Percentiles rank a stretch among this genome's conserved stretches.
Conservation (phyloP, 2,888 invertebrate species). For the Fissipunctia ypsillon region DNA sequence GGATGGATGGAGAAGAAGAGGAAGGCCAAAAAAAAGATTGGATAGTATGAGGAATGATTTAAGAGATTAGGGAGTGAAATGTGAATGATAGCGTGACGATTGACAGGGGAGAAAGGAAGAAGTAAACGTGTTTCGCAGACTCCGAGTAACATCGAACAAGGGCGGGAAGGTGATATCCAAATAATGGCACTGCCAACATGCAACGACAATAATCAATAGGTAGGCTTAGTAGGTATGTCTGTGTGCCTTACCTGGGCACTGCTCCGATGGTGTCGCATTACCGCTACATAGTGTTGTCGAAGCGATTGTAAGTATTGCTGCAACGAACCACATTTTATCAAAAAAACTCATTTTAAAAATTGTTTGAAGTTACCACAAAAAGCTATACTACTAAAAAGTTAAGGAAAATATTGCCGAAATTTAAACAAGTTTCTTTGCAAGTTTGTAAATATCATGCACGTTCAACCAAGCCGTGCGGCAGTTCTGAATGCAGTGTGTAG, state of each 20-base stretch:
- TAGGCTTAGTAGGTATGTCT: not conserved
- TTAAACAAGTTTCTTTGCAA: conserved; percentile 1
- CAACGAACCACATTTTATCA: conserved; percentile 24
- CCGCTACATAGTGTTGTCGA: conserved; percentile 38
- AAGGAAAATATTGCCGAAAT: not conserved
- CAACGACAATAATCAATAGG: not conserved
- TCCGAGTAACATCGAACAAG: not conserved
- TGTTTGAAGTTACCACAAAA: not conserved
- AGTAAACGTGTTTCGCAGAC: not conserved
- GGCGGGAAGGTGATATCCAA: not conserved
- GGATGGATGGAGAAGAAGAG: no score
- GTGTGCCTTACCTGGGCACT: conserved; percentile 71
- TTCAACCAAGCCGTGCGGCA: not conserved
- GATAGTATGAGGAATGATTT: not conserved
- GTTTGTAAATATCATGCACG: not conserved
- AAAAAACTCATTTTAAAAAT: conserved; percentile 3
- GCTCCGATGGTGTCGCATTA: conserved; percentile 67
- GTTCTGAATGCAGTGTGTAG: conserved; percentile 5
- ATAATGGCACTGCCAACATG: no score
- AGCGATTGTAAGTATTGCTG: conserved; percentile 22
- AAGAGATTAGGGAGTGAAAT: no score
- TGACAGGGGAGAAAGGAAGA: not conserved
- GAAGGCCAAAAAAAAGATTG: not conserved
- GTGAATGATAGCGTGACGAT: not conserved
- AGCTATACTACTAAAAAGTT: not conserved